Evolutionary conservation across 2,113 vertebrate species (phyloP), one percentile per base, ranked within the genome.

Genomic region (Campylorhamphus procurvoides): DNA sequence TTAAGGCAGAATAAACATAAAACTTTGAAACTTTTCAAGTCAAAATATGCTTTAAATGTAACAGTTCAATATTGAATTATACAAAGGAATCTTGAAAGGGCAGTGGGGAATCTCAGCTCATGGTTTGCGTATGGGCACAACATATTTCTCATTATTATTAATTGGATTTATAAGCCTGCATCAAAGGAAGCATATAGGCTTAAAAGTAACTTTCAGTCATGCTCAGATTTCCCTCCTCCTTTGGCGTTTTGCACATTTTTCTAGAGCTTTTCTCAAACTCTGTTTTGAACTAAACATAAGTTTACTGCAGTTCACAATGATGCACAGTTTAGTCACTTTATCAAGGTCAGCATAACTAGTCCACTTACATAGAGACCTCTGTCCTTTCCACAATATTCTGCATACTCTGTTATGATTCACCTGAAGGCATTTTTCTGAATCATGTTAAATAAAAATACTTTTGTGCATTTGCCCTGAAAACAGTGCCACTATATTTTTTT

Each of bases 101-200:
- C 31, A 85, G 73, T 42, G 87, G 44, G 60, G 37, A 52, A 53
- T 88, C 82, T 93, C 23, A 62, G 63, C 67, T 91, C 31, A 53
- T 37, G 35, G 39, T 84, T 83, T 91, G n/a, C n/a, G 69, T 86
- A 75, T 55, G 40, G 68, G 49, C 75, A 86, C 39, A 93, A 86
- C 56, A 63, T 5, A 59, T 90, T 96, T 95, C 80, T 95, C 73
- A 87, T 97, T 93, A 90, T 90, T 82, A 68, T 82, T 96, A 93
- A 94, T 84, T 93, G 52, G 62, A 96, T 94, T 89, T 92, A 79
- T 90, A 94, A 89, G 56, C 37, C 37, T 92, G 44, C 80, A 93
- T 90, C 86, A 93, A 94, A 97, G 68, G 40, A 94, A 87, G 35
- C 33, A 81, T 68, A 67, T n/a, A 92, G 12, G 37, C 79, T 90